Evolutionary conservation across 2,113 vertebrate genomes (phyloP), one percentile per base, ranked within the genome.

Genomic region (Etheostoma spectabile): DNA sequence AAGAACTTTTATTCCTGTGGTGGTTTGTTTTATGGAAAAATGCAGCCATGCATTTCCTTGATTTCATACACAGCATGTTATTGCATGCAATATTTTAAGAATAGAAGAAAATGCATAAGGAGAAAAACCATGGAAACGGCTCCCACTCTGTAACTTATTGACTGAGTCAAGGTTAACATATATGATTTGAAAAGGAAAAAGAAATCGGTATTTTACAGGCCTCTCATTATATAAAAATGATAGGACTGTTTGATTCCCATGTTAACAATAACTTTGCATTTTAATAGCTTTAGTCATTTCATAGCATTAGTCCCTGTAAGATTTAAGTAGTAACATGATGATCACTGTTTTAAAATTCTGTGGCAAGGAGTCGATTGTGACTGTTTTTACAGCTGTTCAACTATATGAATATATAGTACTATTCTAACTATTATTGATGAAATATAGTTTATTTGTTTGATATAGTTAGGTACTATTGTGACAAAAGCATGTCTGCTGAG

Each of bases 1-100:
- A 21, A 48, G 19, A 67, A 48, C 4, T 14, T 24, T 53, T 30
- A 51, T 81, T 77, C 42, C 38, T 77, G 49, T 45, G n/a, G 63
- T 73, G 70, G 66, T 64, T 78, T 69, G 21, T 65, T 80, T 79
- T 38, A 67, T 71, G 66, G 46, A 61, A 55, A 60, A 80, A 67
- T n/a, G 27, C 51, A 69, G 46, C 56, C 62, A 67, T 61, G 57
- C 18, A 77, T 66, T 56, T 64, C 52, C 69, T 74, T 60, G n/a
- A 57, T n/a, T 78, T 60, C 38, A 77, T 51, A 35, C 27, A 35
- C 16, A 45, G 24, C 6, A 2, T 63, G 46, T 19, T 65, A 24
- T 61, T 80, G 66, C 46, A 51, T 27, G 70, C 27, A 59, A 57
- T 48, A 76, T 61, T 84, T 74, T 42, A 70, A 53, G 24, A 64